A percentile compares a stretch with the other conserved stretches of the same genome.
Evolutionary conservation across 2,113 vertebrate genomes (phyloP).

Genomic region (Sisor rabdophorus): DNA sequence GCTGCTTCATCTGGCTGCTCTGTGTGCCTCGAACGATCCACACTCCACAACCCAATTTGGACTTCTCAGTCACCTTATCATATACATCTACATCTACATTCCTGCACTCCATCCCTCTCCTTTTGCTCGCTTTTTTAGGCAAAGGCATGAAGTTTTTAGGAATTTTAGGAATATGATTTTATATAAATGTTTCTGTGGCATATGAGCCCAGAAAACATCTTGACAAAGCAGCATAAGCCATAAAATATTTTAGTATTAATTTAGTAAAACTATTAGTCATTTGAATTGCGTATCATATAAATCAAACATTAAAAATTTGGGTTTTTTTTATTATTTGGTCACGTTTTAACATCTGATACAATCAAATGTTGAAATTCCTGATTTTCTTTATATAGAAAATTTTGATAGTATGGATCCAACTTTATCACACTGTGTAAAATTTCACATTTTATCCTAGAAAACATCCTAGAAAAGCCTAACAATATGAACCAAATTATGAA

Average conservation of each 20-base stretch:
- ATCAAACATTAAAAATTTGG: neutral
- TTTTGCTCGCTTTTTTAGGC: slow-evolving; percentile 24
- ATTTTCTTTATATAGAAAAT: neutral
- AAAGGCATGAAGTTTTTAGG: neutral
- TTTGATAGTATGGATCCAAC: neutral
- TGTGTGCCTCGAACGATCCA: slow-evolving; percentile 19
- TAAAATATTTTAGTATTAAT: neutral
- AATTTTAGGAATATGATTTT: slow-evolving; percentile 24
- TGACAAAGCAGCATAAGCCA: slow-evolving; percentile 10
- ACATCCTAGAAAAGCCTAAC: neutral
- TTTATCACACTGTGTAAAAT: neutral
- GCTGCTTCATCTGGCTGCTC: slow-evolving; percentile 48
- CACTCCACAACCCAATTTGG: slow-evolving; percentile 35
- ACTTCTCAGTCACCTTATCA: slow-evolving; percentile 35
- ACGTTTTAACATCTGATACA: neutral
- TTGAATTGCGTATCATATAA: neutral
- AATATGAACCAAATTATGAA: neutral
- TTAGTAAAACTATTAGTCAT: neutral
- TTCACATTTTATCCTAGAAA: neutral
- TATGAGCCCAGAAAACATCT: neutral
- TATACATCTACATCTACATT: slow-evolving; percentile 30
- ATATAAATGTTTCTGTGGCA: neutral
- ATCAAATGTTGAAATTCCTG: neutral
- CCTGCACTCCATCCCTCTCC: neutral
- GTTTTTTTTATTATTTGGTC: too few species aligned